Evolutionary conservation across 2,888 invertebrate species (phyloP).

Genomic region (Drosophila austrosaltans): DNA sequence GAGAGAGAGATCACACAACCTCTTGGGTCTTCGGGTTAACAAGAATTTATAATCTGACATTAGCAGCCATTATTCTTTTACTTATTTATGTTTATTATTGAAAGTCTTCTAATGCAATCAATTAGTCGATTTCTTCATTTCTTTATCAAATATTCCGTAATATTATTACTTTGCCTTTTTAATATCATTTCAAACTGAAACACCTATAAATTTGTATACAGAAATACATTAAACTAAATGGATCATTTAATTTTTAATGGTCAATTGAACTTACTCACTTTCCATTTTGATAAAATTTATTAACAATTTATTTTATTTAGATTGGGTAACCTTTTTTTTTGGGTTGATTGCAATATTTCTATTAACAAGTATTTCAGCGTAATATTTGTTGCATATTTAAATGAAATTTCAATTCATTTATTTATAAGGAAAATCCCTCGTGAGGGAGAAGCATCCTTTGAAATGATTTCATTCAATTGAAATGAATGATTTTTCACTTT

Average conservation of each 20-base stretch:
- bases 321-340: neutral
- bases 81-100: too few species aligned
- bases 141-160: neutral
- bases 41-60: too few species aligned
- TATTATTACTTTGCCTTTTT: neutral
- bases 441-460: neutral
- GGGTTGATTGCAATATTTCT: constrained; percentile 11
- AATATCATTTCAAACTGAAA: neutral
- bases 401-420: constrained; percentile 59
- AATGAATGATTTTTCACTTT: constrained; percentile 22
- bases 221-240: neutral
- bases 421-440: constrained; percentile 25
- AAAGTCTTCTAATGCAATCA: too few species aligned
- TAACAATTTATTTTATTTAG: constrained; percentile 26
- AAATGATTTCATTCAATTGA: constrained; percentile 33
- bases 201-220: neutral
- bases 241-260: neutral
- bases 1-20: too few species aligned
- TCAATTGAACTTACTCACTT: neutral
- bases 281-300: neutral
- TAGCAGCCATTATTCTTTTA: too few species aligned
- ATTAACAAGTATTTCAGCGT: constrained; percentile 9
- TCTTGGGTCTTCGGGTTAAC: too few species aligned
- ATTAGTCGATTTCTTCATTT: too few species aligned
- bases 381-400: constrained; percentile 43